Base-by-base conservation (phyloP, 2,113 vertebrate genomes). In the Syngnathus floridae region DNA sequence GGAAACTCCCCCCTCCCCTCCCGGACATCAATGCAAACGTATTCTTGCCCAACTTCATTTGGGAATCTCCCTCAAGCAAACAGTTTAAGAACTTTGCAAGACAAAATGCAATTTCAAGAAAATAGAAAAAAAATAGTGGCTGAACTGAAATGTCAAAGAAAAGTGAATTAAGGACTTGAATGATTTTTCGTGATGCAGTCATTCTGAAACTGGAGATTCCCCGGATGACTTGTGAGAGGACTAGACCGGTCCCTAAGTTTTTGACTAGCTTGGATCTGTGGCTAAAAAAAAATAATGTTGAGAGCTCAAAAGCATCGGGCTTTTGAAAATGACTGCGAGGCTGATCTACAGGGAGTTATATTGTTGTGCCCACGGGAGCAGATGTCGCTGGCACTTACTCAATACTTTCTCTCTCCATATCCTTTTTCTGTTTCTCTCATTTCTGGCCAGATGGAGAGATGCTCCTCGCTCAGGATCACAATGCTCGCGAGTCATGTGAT, bases 361-460 rank as follows among this genome's bases (percentile, higher is more conserved):
- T 89, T 90, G 87, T 90, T 74, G 74, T 86, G 87, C 87, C 89
- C 89, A 90, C 85, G 86, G 86, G 88, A 90, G 84, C 89, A 90
- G 90, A 91, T 90, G 90, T 90, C 88, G 82, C 84, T 86, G 86
- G 82, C 82, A 83, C 78, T 80, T 78, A 63, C 78, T 88, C 82
- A 89, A 88, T 86, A 86, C 83, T 84, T 81, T 81, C 79, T 81
- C 83, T 82, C 52, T 79, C 71, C 82, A 58, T 81, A 70, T 59
- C 60, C 35, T 7, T 66, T 75, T 72, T 75, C 63, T 54, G 51
- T 76, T 69, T 2, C n/a, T 84, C 76, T 75, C 66, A 72, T 66
- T 62, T 68, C 36, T 49, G 80, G 82, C 83, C 88, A 90, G 87
- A 90, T 88, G 88, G 87, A 87, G 83, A 80, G 81, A 85, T 81